Percentiles rank a stretch among this genome's conserved stretches.
These are phyloP conservation scores for Temnothorax rugatulus DNA, from an alignment of 2,888 invertebrate species.

Conservation along the genomic window DNA sequence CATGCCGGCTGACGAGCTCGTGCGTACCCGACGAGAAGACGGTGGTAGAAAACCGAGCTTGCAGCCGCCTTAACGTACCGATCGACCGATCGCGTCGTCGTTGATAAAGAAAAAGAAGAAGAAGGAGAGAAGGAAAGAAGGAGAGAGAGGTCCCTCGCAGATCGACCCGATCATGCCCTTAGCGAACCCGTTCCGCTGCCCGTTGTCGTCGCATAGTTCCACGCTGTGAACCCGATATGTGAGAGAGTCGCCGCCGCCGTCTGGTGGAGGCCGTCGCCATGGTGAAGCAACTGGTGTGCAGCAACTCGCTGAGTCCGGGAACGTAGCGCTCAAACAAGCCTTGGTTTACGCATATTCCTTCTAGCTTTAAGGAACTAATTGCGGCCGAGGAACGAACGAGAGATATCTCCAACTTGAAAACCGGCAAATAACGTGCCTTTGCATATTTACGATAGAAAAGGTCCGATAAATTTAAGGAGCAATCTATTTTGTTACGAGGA, in stretches of 20 bases:
- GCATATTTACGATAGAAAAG: background rate
- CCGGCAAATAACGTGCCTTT: conserved; percentile 19
- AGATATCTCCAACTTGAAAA: background rate
- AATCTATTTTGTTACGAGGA: conserved; percentile 5
- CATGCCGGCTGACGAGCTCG: conserved; percentile 80
- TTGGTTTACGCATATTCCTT: background rate
- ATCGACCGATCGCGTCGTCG: conserved; percentile 23
- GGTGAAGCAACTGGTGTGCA: conserved; percentile 79
- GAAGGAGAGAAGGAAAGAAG: conserved; percentile 8
- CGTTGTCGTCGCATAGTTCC: conserved; percentile 40
- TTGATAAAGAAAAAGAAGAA: conserved; percentile 8
- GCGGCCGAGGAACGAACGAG: background rate
- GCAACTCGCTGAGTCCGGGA: conserved; percentile 82
- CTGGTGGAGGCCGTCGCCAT: conserved; percentile 69
- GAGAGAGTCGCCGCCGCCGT: conserved; percentile 39
- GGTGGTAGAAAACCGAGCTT: conserved; percentile 75
- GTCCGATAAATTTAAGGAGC: background rate
- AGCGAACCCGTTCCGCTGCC: conserved; percentile 10
- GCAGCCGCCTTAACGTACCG: conserved; percentile 79
- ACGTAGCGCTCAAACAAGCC: conserved; percentile 48
- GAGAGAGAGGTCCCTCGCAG: background rate
- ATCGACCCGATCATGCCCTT: conserved; percentile 43
- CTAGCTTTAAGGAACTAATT: background rate
- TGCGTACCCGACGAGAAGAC: conserved; percentile 71
- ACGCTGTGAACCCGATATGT: conserved; percentile 38